Evolutionary conservation across 2,113 vertebrate genomes (phyloP), one percentile per base, ranked within the genome.

Genomic region (Bujurquina vittata): DNA sequence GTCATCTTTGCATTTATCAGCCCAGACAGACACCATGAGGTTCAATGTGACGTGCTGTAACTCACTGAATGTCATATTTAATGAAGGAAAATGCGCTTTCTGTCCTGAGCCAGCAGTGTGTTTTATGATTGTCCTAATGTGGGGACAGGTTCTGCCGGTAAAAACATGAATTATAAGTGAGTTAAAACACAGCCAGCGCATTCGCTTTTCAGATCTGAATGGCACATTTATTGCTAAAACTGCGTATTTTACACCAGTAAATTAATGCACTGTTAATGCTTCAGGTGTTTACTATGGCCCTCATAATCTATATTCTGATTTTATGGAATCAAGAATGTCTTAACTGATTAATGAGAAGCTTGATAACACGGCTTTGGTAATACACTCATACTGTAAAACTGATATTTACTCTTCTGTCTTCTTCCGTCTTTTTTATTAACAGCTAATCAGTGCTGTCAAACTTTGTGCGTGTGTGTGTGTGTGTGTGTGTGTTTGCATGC

Each of bases 341-440:
- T 22, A 26, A 29, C 52, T 69, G 7, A 83, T 37, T 63, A 81
- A 79, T 35, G n/a, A 69, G 22, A n/a, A 61, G 10, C 49, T 80
- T 74, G 22, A 84, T 56, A 61, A n/a, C 26, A 79, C 9, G 17
- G 23, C 46, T 84, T 86, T 84, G 6, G 18, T 85, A n/a, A 58
- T 23, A 33, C 57, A 33, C 65, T 52, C 69, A 4, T 56, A 15
- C 23, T 75, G 26, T 75, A 35, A 0, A 60, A 67, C 81, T 87
- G 74, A 87, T 54, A n/a, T 84, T 72, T 80, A 59, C 59, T 67
- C 57, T 33, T 77, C 72, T 56, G 17, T 79, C 23, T 37, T 84
- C 61, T 80, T 77, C 72, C 52, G 17, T 77, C 23, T 37, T 84
- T 58, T 80, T 80, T 58, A 88, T 49, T 84, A 79, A 80, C 61